Evolutionary conservation across 1,140 invertebrate genomes (phyloP).

Genomic region (Neotoxoptera formosana): DNA sequence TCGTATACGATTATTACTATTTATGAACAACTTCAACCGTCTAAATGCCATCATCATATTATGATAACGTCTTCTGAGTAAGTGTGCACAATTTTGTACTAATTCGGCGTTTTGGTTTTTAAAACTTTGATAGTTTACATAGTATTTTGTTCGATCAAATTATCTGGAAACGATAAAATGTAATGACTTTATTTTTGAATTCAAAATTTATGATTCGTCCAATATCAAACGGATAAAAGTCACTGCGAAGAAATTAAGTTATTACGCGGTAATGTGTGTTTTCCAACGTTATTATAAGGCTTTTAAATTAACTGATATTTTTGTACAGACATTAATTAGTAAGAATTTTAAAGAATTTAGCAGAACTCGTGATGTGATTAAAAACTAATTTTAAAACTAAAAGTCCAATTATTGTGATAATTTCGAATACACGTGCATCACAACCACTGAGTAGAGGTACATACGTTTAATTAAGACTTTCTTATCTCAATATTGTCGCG

Average conservation of each 20-base stretch:
- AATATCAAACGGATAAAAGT: neutral
- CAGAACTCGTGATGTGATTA: neutral
- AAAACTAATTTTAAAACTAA: conserved; percentile 39
- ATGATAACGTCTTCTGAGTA: neutral
- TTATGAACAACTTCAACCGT: no score
- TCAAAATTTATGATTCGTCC: neutral
- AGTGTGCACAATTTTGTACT: neutral
- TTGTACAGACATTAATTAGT: conserved; percentile 6
- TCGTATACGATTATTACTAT: no score
- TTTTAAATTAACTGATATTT: neutral
- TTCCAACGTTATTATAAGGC: neutral
- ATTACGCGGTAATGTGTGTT: neutral
- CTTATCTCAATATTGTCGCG: conserved; percentile 28
- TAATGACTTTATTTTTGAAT: neutral
- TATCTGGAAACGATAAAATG: neutral
- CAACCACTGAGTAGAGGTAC: neutral
- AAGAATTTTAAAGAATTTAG: neutral
- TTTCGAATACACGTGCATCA: neutral
- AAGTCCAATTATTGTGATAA: conserved; percentile 43
- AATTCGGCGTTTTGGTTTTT: neutral
- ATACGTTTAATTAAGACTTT: conserved; percentile 29
- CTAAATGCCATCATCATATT: no score
- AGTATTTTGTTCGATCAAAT: no score
- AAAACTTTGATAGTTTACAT: neutral
- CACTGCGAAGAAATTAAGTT: neutral